Percentiles rank a stretch among this genome's conserved stretches.
Evolutionary conservation across 2,797 vertebrate genomes (phyloP).

Genomic region (Pogoniulus pusillus): DNA sequence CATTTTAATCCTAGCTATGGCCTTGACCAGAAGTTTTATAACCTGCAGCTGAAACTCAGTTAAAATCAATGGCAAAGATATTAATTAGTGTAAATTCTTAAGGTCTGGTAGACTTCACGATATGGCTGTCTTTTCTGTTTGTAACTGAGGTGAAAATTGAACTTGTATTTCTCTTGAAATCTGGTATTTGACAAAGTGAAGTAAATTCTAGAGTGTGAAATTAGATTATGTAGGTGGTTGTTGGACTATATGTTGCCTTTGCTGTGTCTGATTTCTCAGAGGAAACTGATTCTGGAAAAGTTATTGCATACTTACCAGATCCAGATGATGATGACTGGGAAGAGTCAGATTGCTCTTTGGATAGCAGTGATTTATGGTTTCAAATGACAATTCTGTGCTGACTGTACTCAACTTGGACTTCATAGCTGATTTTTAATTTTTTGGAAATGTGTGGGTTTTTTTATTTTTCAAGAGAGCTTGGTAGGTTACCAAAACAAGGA

Average conservation of each 20-base stretch:
- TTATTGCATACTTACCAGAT: neutral
- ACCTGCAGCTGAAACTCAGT: neutral
- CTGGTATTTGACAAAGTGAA: neutral
- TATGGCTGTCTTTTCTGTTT: neutral
- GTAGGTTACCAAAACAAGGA: neutral
- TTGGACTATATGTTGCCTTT: conserved; percentile 2
- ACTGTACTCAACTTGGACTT: neutral
- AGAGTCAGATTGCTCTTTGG: neutral
- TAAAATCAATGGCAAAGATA: conserved; percentile 2
- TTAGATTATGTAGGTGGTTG: neutral
- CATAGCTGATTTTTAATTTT: neutral
- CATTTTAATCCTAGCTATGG: neutral
- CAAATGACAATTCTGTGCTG: neutral
- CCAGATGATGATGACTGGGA: neutral
- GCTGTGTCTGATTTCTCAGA: neutral
- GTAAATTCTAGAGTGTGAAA: neutral
- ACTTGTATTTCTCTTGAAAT: neutral
- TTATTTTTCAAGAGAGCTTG: neutral
- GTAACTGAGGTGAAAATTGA: neutral
- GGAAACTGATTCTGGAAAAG: neutral
- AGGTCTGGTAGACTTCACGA: neutral
- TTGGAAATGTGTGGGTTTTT: no score
- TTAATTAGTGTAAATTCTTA: conserved; percentile 1
- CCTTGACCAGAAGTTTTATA: neutral
- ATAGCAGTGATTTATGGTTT: neutral